A percentile compares a stretch with the other conserved stretches of the same genome.
Evolutionary conservation across 2,888 invertebrate species (phyloP).

Genomic region (Patella caerulea): DNA sequence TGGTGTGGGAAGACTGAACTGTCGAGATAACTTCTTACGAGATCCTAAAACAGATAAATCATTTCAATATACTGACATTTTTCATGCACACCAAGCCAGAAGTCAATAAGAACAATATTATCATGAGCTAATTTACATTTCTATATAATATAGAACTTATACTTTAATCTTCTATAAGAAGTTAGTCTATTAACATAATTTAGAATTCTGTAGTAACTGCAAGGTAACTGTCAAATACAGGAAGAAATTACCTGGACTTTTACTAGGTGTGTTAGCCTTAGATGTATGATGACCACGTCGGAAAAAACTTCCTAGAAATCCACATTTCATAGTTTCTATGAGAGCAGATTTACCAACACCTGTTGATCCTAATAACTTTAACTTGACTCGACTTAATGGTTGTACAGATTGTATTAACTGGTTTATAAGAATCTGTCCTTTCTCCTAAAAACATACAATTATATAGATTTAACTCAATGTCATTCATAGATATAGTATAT

Average conservation of each 20-base stretch:
- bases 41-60: not conserved
- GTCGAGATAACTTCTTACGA: slow-evolving; percentile 48
- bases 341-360: slow-evolving; percentile 82
- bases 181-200: too few relatives aligned
- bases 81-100: too few relatives aligned
- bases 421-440: slow-evolving; percentile 75
- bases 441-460: slow-evolving; percentile 57
- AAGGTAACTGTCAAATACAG: too few relatives aligned
- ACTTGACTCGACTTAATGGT: slow-evolving; percentile 75
- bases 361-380: slow-evolving; percentile 81
- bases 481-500: too few relatives aligned
- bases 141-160: too few relatives aligned
- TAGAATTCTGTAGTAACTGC: too few relatives aligned
- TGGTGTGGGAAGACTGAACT: slow-evolving; percentile 64
- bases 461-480: too few relatives aligned
- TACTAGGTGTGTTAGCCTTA: too few relatives aligned
- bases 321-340: slow-evolving; percentile 79
- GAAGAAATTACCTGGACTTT: too few relatives aligned
- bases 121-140: too few relatives aligned
- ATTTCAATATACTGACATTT: not conserved
- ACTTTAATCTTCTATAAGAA: too few relatives aligned
- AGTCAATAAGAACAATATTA: too few relatives aligned
- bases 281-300: slow-evolving; percentile 47
- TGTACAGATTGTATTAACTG: slow-evolving; percentile 76
- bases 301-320: slow-evolving; percentile 80